A percentile compares a stretch with the other conserved stretches of the same genome.
phyloP scores from a whole-genome alignment of 1,140 invertebrate genomes.

The Sitophilus oryzae region DNA sequence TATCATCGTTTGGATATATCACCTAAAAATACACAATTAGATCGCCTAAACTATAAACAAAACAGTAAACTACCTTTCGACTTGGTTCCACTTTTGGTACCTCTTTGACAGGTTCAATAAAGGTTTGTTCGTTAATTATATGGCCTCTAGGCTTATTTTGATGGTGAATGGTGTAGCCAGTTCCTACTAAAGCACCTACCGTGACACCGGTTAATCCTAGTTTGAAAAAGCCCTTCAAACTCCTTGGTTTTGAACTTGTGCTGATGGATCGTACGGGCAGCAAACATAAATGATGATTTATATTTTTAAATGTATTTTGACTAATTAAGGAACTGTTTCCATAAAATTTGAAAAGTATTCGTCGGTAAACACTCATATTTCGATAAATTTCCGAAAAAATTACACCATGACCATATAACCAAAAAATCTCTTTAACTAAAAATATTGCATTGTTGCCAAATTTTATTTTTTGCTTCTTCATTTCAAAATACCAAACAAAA shows the following conservation, averaged over 20 bases:
- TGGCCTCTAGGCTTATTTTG: constrained; percentile 44
- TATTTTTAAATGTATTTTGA: background rate
- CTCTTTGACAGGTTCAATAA: constrained; percentile 48
- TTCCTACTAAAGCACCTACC: constrained; percentile 48
- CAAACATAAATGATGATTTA: background rate
- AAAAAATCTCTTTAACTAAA: no score
- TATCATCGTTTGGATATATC: constrained; percentile 59
- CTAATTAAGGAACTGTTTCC: background rate
- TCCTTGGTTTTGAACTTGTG: constrained; percentile 8
- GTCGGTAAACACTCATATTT: background rate
- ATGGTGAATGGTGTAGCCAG: constrained; percentile 48
- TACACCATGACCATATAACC: no score
- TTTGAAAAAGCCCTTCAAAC: constrained; percentile 40
- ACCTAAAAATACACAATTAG: constrained; percentile 45
- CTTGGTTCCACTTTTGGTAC: constrained; percentile 46
- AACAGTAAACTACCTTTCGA: constrained; percentile 23
- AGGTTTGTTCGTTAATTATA: constrained; percentile 45
- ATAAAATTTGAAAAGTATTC: background rate
- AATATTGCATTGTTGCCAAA: no score
- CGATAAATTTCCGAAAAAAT: no score
- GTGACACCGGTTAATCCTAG: constrained; percentile 48
- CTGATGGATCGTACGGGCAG: constrained; percentile 3
- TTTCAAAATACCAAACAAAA: no score
- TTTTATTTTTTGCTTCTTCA: no score
- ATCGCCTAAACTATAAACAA: constrained; percentile 6